A percentile compares a stretch with the other conserved stretches of the same genome.
These are phyloP conservation scores for Tenrec ecaudatus DNA, from an alignment of 2,113 vertebrate species.

Conservation along the genomic window DNA sequence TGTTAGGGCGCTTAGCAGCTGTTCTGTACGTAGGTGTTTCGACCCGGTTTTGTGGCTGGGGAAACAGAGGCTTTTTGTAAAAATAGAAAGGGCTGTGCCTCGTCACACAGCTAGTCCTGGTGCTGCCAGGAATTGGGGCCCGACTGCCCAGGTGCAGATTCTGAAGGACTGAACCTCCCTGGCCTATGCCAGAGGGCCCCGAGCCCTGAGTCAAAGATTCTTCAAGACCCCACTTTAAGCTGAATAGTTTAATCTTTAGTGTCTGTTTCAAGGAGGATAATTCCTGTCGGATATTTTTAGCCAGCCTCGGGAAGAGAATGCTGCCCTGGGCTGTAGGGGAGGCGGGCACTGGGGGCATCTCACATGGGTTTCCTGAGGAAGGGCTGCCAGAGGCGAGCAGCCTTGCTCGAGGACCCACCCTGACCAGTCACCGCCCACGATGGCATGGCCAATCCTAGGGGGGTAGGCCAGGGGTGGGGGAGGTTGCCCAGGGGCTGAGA, in stretches of 20 bases:
- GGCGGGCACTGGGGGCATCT: neutral
- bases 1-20: too few species aligned
- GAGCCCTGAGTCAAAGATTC: neutral
- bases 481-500: neutral
- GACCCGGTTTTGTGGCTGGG: neutral
- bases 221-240: neutral
- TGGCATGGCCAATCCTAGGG: neutral
- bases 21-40: neutral
- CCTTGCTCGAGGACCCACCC: neutral
- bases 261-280: slow-evolving; percentile 50
- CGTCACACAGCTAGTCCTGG: neutral
- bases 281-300: slow-evolving; percentile 77
- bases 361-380: slow-evolving; percentile 72
- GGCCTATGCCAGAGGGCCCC: neutral
- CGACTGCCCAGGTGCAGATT: neutral
- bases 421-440: neutral
- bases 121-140: neutral
- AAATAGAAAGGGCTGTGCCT: neutral
- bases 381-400: neutral
- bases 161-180: too few species aligned
- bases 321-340: neutral
- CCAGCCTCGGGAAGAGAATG: slow-evolving; percentile 67
- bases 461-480: neutral
- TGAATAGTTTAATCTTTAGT: slow-evolving; percentile 49
- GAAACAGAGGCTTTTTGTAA: neutral